Evolutionary conservation across 1,140 invertebrate species (phyloP).

Genomic region (Pseudoatta argentina): DNA sequence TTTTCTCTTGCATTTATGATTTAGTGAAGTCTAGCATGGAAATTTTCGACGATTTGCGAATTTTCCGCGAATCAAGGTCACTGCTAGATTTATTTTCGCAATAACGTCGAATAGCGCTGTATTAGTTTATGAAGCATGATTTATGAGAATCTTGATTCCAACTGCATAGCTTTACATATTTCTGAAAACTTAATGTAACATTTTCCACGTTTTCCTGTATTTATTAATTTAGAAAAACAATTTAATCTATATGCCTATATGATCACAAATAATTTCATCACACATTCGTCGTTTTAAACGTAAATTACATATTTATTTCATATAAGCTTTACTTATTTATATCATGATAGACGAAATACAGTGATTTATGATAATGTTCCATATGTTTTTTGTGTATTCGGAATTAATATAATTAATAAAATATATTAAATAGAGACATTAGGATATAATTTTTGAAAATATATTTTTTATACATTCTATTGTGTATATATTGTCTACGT

Average conservation of each 20-base stretch:
- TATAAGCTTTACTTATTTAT: background rate
- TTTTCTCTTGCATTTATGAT: background rate
- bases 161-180: background rate
- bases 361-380: background rate
- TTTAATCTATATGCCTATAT: background rate
- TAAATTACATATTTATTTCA: background rate
- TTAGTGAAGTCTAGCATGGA: slow-evolving; percentile 50
- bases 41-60: slow-evolving; percentile 66
- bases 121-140: slow-evolving; percentile 48
- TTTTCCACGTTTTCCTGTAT: slow-evolving; percentile 20
- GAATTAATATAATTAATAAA: slow-evolving; percentile 3
- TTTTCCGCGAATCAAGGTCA: slow-evolving; percentile 69
- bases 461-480: background rate
- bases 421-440: background rate
- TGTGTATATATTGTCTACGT: no score
- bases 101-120: slow-evolving; percentile 54
- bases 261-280: background rate
- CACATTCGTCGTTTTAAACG: background rate
- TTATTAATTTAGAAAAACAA: slow-evolving; percentile 57
- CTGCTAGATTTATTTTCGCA: slow-evolving; percentile 63
- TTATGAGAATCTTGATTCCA: slow-evolving; percentile 41
- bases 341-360: background rate
- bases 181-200: background rate
- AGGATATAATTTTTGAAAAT: background rate
- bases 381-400: background rate